Base-by-base conservation (phyloP, 2,888 invertebrate genomes). In the Oligia latruncula region DNA sequence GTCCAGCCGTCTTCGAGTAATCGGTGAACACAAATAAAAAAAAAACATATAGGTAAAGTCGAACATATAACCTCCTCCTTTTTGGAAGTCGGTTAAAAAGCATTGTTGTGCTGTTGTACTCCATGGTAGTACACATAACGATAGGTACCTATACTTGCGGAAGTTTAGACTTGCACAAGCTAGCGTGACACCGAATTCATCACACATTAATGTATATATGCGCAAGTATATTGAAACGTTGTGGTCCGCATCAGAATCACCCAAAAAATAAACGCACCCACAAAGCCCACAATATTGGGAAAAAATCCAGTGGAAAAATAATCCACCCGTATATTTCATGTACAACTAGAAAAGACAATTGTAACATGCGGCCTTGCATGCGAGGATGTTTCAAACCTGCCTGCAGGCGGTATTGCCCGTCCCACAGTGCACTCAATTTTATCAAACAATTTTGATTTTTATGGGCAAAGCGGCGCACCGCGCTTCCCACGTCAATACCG, bases 361-460 rank as follows among this genome's bases (percentile, higher is more conserved):
- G 70, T 65, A 84, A 73, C 65, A 73, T 84, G 65, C 65, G 52
- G 67, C 64, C 15, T 65, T 79, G 72, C 84, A 40, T 70, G 17
- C 23, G 65, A 67, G 76, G 62, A 75, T 74, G 74, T 74, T 79
- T 77, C 67, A 74, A 78, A 77, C 65, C 64, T 46, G 74, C 76
- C 71, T 73, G 66, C 60, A 71, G 74, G 87, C 76, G 40, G 77
- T 67, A 80, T 64, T 43, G 40, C 20, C 67, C 71, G 46, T 65
- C 74, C 64, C 11, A 55, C 64, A 40, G 55, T 76, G 83, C 86
- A 83, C 71, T 77, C 78, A 75, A 73, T 78, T 82, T 77, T 81
- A 74, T 77, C 60, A 71, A 80, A 74, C 80, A 74, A 78, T 87
- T 82, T 72, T 77, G 78, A 81, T 74, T 80, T 84, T 86, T 85